Percentiles rank a stretch among this genome's conserved stretches.
Conservation (phyloP, 2,113 vertebrate species). For the Speoplatyrhinus poulsoni region DNA sequence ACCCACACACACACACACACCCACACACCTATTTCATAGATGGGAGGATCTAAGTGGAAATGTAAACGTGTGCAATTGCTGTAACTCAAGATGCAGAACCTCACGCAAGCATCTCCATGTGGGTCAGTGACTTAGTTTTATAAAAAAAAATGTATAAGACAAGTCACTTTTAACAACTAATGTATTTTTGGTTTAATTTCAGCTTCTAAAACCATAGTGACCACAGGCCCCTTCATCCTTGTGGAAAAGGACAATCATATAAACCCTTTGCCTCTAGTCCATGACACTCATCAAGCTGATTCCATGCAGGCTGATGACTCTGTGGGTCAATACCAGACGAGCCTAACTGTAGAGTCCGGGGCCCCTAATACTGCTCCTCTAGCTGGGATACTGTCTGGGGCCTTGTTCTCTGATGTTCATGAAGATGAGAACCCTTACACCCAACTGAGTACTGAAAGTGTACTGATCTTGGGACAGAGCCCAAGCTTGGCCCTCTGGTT, state of each 20-base stretch:
- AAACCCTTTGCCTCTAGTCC: not conserved
- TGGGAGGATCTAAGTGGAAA: constrained; percentile 65
- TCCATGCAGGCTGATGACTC: constrained; percentile 1
- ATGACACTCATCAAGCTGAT: not conserved
- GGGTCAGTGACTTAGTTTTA: constrained; percentile 31
- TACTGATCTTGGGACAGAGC: constrained; percentile 36
- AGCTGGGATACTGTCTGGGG: not conserved
- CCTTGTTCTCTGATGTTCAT: not conserved
- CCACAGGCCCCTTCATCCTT: constrained; percentile 48
- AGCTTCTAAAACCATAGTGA: constrained; percentile 47
- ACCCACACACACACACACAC: not conserved
- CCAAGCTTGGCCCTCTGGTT: constrained; percentile 49
- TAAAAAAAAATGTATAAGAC: too few species aligned
- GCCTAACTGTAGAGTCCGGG: not conserved
- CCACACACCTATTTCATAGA: constrained; percentile 14
- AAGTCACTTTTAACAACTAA: not conserved
- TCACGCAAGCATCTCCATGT: constrained; percentile 8
- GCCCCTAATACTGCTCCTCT: not conserved
- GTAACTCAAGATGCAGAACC: constrained; percentile 58
- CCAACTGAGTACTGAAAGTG: constrained; percentile 1
- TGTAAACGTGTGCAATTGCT: constrained; percentile 59
- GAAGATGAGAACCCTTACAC: not conserved
- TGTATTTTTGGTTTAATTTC: constrained; percentile 2
- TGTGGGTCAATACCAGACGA: not conserved
- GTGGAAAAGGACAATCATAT: constrained; percentile 13